Evolutionary conservation across 2,113 vertebrate species (phyloP), one percentile per base, ranked within the genome.

Genomic region (Acrocephalus arundinaceus): DNA sequence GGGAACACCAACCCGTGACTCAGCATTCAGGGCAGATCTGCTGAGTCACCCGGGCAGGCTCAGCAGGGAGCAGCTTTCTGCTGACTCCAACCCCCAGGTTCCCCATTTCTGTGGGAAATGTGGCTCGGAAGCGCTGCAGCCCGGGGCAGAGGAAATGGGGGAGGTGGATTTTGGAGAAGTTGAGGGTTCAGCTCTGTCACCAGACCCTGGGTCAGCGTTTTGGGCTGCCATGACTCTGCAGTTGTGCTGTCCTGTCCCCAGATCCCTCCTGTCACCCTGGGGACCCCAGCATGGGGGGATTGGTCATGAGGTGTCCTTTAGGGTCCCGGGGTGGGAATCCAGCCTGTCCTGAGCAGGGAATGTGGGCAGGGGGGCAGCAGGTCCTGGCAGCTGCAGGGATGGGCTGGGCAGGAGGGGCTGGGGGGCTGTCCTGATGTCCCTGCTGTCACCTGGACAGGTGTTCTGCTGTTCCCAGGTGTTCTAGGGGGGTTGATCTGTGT

Each of bases 71-170:
- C 81, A 28, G 43, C 59, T 57, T 20, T 30, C 3, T 48, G 82
- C 82, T 41, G 71, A 41, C 51, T 39, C 51, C 8, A 5, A 10
- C 5, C 10, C 61, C 51, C 51, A 3, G 21, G 10, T 75, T 75
- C 71, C 83, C 61, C 43, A 4, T 75, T 85, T 35, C 35, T 41
- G 10, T 15, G 6, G 0, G 19, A 41, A 66, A 16, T 23, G n/a
- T 12, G 70, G 46, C 1, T 3, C 5, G 24, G 24, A 6, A 33
- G 3, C 0, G 2, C 45, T 5, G 45, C 5, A 22, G 8, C 19
- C 31, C 4, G 7, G 58, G n/a, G 4, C 70, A 48, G n/a, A 19
- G 70, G 49, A 65, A 23, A 17, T 8, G 49, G 15, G 39, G n/a
- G n/a, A 41, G 70, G 43, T 8, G 61, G 8, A 7, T 49, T 66